Evolutionary conservation across 2,113 vertebrate genomes (phyloP).

Genomic region (Burhinus oedicnemus): DNA sequence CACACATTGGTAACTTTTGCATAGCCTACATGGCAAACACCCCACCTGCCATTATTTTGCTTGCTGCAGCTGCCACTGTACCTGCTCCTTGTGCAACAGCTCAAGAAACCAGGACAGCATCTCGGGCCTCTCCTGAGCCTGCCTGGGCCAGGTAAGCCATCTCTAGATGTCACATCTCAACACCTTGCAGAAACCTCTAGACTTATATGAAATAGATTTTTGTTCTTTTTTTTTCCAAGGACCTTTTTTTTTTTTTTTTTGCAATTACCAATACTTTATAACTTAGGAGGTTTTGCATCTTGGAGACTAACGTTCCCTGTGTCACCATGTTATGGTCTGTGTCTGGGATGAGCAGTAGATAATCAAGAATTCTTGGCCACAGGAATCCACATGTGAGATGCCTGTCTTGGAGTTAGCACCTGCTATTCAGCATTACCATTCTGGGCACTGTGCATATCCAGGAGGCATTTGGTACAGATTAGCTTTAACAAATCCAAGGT

Average conservation of each 20-base stretch:
- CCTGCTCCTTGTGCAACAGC: not conserved
- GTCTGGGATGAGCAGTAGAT: not conserved
- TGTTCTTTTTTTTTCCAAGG: accelerated
- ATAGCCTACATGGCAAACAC: not conserved
- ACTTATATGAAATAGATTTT: not conserved
- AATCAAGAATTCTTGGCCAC: not conserved
- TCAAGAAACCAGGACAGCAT: not conserved
- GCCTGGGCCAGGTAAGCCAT: not conserved
- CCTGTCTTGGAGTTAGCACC: not conserved
- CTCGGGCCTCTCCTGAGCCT: not conserved
- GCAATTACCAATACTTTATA: not conserved
- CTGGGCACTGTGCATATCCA: not conserved
- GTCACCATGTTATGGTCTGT: not conserved
- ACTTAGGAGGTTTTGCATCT: not conserved
- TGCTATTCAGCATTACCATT: not conserved
- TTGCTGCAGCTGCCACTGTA: not conserved
- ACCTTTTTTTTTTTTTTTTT: not conserved
- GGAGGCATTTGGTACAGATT: not conserved
- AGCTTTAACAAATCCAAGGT: not conserved
- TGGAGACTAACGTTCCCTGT: not conserved
- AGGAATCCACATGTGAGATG: not conserved
- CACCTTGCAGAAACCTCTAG: not conserved
- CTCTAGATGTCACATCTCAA: not conserved
- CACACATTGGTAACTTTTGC: not conserved
- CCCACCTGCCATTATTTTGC: not conserved